Base-by-base conservation (phyloP, 1,140 invertebrate species). In the Nomia melanderi region DNA sequence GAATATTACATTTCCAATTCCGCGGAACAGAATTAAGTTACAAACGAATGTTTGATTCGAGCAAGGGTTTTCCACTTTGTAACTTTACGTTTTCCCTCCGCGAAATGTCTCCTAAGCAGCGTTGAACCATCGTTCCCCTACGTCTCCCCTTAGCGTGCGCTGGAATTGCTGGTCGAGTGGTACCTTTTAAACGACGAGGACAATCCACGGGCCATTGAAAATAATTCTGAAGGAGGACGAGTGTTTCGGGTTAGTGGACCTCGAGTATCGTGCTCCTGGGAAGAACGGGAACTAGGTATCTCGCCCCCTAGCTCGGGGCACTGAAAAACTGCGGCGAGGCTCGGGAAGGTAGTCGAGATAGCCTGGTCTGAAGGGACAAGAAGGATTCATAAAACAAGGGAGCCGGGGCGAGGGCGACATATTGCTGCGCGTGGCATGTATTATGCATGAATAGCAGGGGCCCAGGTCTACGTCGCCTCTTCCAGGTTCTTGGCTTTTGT, bases 381-480 rank as follows among this genome's bases (percentile, higher is more conserved):
- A 77, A 85, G 87, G 86, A 84, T 86, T 84, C 76, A 86, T 85
- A 82, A 87, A 89, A 84, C 76, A 87, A 87, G 76, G 80, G 70
- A 81, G 74, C 59, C 81, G 2, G 77, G 75, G 79, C 14, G 81
- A 82, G 84, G 74, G 84, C 88, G 85, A 91, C 90, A 91, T 91
- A 91, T 91, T 91, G 88, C 88, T 75, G 86, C 85, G 78, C 83
- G 87, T 84, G 79, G 73, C 79, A 91, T 91, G 90, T 86, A 89
- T 91, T 90, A 91, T 91, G 88, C 87, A 91, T 90, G 89, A 91
- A 83, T 64, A 72, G 72, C 53, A 70, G 69, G 60, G 75, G 65
- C 27, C 63, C 44, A n/a, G 33, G 39, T 36, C 33, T 65, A 33
- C 65, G 63, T 50, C 25, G 4, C 44, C 47, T 50, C n/a, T 53